Conservation (phyloP, 2,113 vertebrate genomes). For the Trachemys scripta region DNA sequence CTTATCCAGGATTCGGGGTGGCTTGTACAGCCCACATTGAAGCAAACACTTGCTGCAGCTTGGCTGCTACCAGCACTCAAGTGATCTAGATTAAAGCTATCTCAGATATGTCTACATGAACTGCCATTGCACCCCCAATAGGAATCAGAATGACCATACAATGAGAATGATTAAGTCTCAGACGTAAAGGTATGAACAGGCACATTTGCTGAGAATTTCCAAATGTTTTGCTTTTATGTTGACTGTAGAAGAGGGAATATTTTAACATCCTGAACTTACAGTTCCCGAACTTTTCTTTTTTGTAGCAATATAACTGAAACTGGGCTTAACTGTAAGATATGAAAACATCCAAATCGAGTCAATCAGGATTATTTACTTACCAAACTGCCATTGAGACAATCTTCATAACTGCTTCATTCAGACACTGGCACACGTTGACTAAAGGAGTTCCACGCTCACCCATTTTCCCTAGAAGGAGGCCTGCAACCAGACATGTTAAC, state of each 20-base stretch:
- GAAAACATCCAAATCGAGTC: not conserved
- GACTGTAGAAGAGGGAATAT: not conserved
- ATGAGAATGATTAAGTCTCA: not conserved
- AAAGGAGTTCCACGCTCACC: conserved; percentile 86
- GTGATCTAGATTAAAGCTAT: too few species aligned
- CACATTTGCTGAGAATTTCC: not conserved
- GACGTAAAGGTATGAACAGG: not conserved
- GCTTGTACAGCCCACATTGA: not conserved
- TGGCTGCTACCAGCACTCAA: too few species aligned
- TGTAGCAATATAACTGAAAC: accelerated
- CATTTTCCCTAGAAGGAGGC: conserved; percentile 90
- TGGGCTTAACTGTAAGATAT: not conserved
- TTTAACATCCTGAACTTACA: not conserved
- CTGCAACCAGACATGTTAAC: conserved; percentile 55
- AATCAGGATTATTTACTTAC: conserved; percentile 66
- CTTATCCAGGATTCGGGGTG: not conserved
- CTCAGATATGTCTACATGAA: too few species aligned
- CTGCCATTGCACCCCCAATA: not conserved
- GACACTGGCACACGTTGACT: conserved; percentile 89
- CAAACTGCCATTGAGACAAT: conserved; percentile 90
- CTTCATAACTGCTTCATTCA: conserved; percentile 93
- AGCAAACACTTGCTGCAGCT: too few species aligned
- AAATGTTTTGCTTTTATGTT: not conserved
- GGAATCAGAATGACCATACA: not conserved
- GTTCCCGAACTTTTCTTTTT: not conserved